A percentile compares a stretch with the other conserved stretches of the same genome.
These are phyloP conservation scores for Macrophya annulata DNA, from an alignment of 2,888 invertebrate genomes.

Conservation along the genomic window DNA sequence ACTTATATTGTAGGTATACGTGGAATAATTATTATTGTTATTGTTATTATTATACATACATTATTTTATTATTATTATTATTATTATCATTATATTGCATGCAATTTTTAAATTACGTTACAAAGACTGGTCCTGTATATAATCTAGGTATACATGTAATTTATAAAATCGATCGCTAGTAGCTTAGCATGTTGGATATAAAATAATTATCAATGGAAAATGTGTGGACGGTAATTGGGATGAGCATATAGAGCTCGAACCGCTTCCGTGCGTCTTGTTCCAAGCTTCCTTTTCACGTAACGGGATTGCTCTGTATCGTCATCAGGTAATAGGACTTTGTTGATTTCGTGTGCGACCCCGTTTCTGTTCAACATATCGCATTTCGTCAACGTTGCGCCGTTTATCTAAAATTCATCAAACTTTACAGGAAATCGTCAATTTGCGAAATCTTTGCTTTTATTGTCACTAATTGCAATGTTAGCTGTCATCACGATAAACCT, in stretches of 20 bases:
- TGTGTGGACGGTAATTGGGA: background rate
- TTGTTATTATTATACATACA: too few species aligned
- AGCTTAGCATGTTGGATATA: background rate
- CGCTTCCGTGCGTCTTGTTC: constrained; percentile 48
- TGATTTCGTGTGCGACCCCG: constrained; percentile 80
- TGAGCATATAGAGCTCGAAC: background rate
- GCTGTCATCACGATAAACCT: background rate
- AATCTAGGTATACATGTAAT: background rate
- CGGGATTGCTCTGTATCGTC: constrained; percentile 54
- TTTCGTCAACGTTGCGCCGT: constrained; percentile 75
- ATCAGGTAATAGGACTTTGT: constrained; percentile 78
- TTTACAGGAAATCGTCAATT: background rate
- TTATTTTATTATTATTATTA: too few species aligned
- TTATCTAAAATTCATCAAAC: constrained; percentile 69
- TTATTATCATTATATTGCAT: too few species aligned
- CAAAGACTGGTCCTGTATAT: too few species aligned
- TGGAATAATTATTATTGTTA: too few species aligned
- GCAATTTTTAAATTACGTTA: too few species aligned
- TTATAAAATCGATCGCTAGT: background rate
- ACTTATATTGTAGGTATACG: too few species aligned
- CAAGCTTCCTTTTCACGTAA: constrained; percentile 28
- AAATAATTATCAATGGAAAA: background rate
- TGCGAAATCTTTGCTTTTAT: background rate
- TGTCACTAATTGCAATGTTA: too few species aligned
- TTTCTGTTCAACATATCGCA: constrained; percentile 78